phyloP scores from a whole-genome alignment of 1,140 invertebrate genomes.

The Brachionus plicatilis region DNA sequence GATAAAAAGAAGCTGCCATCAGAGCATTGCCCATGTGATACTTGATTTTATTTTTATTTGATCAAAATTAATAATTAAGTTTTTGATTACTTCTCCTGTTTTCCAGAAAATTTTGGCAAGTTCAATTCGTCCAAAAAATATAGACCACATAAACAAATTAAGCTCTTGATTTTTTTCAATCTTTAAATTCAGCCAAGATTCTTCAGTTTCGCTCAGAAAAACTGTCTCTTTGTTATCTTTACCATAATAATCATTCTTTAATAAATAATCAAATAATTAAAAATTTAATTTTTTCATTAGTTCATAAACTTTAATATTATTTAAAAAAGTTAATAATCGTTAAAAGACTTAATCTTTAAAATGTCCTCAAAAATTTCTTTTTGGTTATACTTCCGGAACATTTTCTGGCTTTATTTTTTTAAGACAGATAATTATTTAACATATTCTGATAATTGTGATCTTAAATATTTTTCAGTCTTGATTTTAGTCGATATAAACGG shows the following conservation, averaged over 20 bases:
- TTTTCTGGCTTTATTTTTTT: too few species aligned
- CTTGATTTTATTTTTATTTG: constrained; percentile 44
- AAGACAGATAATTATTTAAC: too few species aligned
- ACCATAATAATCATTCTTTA: neutral
- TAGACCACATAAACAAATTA: constrained; percentile 53
- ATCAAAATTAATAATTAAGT: constrained; percentile 24
- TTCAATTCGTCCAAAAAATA: constrained; percentile 49
- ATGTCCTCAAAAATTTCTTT: too few species aligned
- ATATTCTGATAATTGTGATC: too few species aligned
- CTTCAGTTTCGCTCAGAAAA: neutral
- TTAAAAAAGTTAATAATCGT: too few species aligned
- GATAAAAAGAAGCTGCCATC: constrained; percentile 42
- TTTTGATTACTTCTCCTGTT: constrained; percentile 44
- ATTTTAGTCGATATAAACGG: too few species aligned
- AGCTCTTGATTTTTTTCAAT: constrained; percentile 45
- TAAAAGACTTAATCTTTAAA: too few species aligned
- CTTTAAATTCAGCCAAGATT: neutral
- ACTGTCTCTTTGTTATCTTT: neutral
- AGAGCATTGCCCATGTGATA: constrained; percentile 46
- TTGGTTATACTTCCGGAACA: too few species aligned
- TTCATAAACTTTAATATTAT: too few species aligned
- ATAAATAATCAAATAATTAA: neutral
- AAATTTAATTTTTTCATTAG: neutral
- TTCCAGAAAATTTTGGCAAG: constrained; percentile 52
- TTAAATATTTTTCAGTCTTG: too few species aligned